These are phyloP conservation scores for Stercorarius parasiticus DNA, from an alignment of 2,113 vertebrate genomes.

Conservation along the genomic window DNA sequence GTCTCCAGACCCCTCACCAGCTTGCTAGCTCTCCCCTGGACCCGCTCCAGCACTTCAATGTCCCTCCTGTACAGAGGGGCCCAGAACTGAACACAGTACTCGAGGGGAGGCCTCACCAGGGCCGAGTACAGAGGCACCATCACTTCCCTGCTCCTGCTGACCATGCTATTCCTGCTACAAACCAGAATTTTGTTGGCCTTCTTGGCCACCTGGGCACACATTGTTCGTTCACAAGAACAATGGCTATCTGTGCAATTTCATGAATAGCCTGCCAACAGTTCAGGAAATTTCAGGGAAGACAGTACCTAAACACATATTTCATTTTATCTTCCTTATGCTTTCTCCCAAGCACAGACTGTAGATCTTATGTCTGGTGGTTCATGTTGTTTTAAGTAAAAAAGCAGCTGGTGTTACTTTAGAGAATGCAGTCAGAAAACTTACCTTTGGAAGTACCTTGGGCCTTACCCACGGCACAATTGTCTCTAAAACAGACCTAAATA, in stretches of 20 bases:
- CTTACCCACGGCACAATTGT: not conserved
- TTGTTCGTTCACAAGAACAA: not conserved
- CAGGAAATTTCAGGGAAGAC: not conserved
- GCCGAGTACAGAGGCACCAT: no score
- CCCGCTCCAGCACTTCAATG: no score
- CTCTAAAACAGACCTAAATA: not conserved
- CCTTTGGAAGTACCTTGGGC: not conserved
- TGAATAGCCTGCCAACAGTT: accelerated
- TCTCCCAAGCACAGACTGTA: not conserved
- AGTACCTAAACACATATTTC: not conserved
- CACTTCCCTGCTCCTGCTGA: no score
- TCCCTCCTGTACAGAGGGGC: no score
- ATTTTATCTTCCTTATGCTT: not conserved
- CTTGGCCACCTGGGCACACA: no score
- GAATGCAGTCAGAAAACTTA: not conserved
- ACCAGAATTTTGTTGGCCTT: no score
- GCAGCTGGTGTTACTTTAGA: not conserved
- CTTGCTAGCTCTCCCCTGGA: no score
- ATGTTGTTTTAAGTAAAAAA: not conserved
- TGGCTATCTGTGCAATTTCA: no score
- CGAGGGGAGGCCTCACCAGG: no score
- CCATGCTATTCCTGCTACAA: no score
- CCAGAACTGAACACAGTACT: no score
- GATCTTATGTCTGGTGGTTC: not conserved
- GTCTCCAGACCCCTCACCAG: no score